These are phyloP conservation scores for Trachymyrmex septentrionalis DNA, from an alignment of 1,140 invertebrate species.

Conservation along the genomic window DNA sequence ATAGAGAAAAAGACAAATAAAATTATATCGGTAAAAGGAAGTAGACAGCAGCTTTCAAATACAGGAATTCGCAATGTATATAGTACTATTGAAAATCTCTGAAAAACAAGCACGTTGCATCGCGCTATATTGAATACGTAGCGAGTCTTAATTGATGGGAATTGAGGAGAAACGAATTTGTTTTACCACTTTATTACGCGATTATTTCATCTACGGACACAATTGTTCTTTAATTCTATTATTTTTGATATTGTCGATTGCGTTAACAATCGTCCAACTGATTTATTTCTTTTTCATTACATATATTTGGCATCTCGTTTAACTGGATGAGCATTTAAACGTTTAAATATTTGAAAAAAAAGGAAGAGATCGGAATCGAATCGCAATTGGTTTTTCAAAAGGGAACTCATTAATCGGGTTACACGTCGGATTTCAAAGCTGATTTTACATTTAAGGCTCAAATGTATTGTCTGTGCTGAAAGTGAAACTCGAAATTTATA, in stretches of 20 bases:
- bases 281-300: conserved; percentile 14
- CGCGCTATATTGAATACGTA: background rate
- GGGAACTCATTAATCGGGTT: background rate
- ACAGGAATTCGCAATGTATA: background rate
- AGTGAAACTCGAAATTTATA: too few relatives aligned
- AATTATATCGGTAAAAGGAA: background rate
- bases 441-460: background rate
- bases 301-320: background rate
- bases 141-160: background rate
- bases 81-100: background rate
- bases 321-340: conserved; percentile 10
- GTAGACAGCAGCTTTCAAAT: background rate
- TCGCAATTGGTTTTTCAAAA: background rate
- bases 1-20: too few relatives aligned
- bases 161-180: background rate
- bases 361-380: background rate
- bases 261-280: background rate
- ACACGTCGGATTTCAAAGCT: background rate
- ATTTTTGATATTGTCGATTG: background rate
- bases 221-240: background rate
- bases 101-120: background rate
- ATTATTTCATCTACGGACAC: background rate
- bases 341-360: conserved; percentile 6
- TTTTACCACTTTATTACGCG: background rate
- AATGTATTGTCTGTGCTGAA: too few relatives aligned